Conservation (phyloP, 30 jellyfish, hydroid and myxozoan genomes). For the Rhopilema esculentum region DNA sequence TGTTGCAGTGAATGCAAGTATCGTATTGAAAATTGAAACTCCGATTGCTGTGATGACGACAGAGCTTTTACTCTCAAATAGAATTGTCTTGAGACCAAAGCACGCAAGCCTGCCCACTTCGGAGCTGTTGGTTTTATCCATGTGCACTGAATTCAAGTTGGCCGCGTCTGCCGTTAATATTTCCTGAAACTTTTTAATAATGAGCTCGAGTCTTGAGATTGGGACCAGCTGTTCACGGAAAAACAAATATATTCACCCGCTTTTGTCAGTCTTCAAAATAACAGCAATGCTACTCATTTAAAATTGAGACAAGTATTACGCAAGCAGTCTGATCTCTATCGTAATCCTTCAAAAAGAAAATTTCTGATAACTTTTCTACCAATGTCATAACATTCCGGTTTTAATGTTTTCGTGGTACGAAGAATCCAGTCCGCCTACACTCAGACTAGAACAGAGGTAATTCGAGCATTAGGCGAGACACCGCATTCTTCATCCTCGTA, state of each 20-base stretch:
- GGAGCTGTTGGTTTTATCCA: background rate
- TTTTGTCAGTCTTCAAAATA: background rate
- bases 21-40: slow-evolving; percentile 37
- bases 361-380: no score
- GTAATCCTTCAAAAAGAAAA: no score
- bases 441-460: no score
- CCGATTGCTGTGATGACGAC: slow-evolving; percentile 64
- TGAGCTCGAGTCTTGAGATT: background rate
- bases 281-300: no score
- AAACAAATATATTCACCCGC: background rate
- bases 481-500: no score
- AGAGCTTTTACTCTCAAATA: slow-evolving; percentile 22
- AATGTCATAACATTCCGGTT: no score
- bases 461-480: no score
- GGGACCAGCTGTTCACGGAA: background rate
- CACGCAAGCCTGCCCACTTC: slow-evolving; percentile 2
- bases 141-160: background rate
- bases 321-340: no score
- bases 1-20: slow-evolving; percentile 35
- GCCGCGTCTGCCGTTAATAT: background rate
- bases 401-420: no score
- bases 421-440: no score
- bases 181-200: background rate
- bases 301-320: no score
- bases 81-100: slow-evolving; percentile 46